phyloP scores from a whole-genome alignment of 1,140 invertebrate genomes.

The Zaprionus ghesquierei region DNA sequence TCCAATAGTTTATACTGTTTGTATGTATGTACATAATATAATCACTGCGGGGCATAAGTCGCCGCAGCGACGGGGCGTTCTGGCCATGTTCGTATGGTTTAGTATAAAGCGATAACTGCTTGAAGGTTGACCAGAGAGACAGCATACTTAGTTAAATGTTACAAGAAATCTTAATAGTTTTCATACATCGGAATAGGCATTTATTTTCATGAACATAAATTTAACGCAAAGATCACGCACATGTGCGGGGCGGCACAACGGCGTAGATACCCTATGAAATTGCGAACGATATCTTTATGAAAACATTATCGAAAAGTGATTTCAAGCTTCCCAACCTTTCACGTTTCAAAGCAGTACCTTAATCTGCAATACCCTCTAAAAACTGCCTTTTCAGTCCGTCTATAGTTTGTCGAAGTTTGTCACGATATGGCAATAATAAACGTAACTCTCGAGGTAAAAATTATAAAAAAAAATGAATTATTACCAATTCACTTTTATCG shows the following conservation, averaged over 20 bases:
- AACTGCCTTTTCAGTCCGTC: background rate
- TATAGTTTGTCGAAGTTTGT: background rate
- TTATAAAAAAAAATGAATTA: background rate
- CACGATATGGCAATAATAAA: background rate
- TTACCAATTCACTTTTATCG: background rate
- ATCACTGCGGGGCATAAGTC: background rate
- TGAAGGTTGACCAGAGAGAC: background rate
- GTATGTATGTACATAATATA: background rate
- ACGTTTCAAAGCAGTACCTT: no score
- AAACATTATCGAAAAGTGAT: no score
- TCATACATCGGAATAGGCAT: background rate
- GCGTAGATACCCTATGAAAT: background rate
- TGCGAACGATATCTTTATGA: no score
- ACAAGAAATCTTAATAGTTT: background rate
- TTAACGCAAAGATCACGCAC: background rate
- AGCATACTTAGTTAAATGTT: conserved; percentile 4
- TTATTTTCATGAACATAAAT: conserved; percentile 1
- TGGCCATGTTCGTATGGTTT: background rate
- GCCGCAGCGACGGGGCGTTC: background rate
- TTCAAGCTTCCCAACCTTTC: no score
- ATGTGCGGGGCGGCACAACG: background rate
- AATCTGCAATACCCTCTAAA: background rate
- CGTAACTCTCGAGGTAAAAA: no score
- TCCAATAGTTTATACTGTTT: background rate
- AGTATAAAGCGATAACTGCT: background rate